Percentiles rank a stretch among this genome's conserved stretches.
phyloP scores from a whole-genome alignment of 2,888 invertebrate genomes.

The Nomada fabriciana region DNA sequence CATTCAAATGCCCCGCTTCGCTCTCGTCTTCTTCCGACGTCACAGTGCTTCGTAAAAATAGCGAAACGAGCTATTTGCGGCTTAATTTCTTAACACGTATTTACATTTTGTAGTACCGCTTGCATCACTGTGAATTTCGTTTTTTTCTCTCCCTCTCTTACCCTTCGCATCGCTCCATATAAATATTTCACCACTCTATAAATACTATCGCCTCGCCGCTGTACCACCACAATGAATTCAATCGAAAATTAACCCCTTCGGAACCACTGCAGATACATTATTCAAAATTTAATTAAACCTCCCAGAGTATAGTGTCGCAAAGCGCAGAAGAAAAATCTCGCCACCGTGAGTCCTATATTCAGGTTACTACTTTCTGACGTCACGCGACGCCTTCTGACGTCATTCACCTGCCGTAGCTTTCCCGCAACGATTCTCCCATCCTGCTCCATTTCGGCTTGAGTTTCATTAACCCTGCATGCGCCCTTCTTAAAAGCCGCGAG shows the following conservation, averaged over 20 bases:
- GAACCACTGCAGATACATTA: no score
- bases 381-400: constrained; percentile 79
- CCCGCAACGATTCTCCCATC: constrained; percentile 38
- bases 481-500: neutral
- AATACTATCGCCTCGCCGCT: neutral
- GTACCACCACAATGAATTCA: neutral
- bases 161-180: no score
- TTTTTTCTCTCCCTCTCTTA: neutral
- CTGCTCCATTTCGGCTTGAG: constrained; percentile 42
- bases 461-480: constrained; percentile 66
- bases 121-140: constrained; percentile 5
- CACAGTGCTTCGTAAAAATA: constrained; percentile 74
- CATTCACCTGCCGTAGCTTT: constrained; percentile 77
- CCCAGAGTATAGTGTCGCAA: neutral
- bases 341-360: constrained; percentile 47
- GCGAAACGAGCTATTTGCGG: constrained; percentile 63
- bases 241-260: no score
- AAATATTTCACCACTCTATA: no score
- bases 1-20: constrained; percentile 51
- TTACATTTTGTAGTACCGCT: constrained; percentile 27
- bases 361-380: constrained; percentile 77
- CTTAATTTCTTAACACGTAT: constrained; percentile 68
- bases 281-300: neutral
- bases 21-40: constrained; percentile 68
- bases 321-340: constrained; percentile 9